phyloP scores from a whole-genome alignment of 2,888 invertebrate species.

The Rhingia rostrata region DNA sequence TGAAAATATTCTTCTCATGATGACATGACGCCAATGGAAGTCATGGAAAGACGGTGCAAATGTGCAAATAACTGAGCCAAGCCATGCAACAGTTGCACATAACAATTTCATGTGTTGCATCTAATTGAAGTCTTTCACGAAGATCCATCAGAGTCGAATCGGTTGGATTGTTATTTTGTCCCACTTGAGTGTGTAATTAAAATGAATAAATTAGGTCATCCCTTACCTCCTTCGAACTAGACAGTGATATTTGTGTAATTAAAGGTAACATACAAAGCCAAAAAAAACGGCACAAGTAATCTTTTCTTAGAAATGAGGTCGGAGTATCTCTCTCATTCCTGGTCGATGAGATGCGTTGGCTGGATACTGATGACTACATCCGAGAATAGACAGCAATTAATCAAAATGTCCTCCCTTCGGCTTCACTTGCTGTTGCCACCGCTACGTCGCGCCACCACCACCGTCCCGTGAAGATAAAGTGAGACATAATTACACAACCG shows the following conservation, averaged over 20 bases:
- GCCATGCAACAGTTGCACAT: conserved; percentile 53
- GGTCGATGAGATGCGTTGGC: conserved; percentile 48
- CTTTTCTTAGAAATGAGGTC: conserved; percentile 41
- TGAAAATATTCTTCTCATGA: conserved; percentile 7
- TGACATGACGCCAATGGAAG: background rate
- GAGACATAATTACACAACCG: conserved; percentile 69
- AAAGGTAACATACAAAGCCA: background rate
- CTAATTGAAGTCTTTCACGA: conserved; percentile 42
- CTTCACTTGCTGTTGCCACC: background rate
- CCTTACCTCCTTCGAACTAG: conserved; percentile 6
- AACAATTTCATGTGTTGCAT: background rate
- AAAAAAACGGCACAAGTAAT: background rate
- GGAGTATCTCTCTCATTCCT: conserved; percentile 38
- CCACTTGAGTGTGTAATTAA: conserved; percentile 47
- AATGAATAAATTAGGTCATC: conserved; percentile 47
- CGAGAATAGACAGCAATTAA: conserved; percentile 50
- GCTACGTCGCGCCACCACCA: background rate
- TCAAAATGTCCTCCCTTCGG: conserved; percentile 41
- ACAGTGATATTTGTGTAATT: conserved; percentile 1
- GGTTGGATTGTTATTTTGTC: conserved; percentile 17
- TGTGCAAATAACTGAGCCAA: conserved; percentile 21
- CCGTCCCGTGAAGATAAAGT: conserved; percentile 34
- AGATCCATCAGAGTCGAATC: conserved; percentile 17
- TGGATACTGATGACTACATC: conserved; percentile 20
- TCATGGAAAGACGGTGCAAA: background rate